Evolutionary conservation across 1,140 invertebrate species (phyloP).

Genomic region (Atta cephalotes): DNA sequence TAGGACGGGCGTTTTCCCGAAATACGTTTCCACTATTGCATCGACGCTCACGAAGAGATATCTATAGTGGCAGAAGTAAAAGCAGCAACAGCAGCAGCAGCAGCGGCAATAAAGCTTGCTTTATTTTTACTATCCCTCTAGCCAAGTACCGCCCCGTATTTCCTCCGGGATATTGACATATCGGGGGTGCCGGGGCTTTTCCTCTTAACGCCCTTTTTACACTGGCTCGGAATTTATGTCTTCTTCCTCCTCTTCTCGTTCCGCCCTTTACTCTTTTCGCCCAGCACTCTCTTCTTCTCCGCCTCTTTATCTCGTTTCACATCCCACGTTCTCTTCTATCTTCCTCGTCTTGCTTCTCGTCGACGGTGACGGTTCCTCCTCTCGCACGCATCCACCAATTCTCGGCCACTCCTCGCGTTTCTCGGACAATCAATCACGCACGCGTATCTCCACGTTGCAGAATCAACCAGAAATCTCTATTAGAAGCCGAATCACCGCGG

Average conservation of each 20-base stretch:
- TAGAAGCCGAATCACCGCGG: constrained; percentile 48
- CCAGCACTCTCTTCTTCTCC: constrained; percentile 32
- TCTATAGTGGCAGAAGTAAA: constrained; percentile 45
- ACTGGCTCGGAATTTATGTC: constrained; percentile 77
- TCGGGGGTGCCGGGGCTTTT: constrained; percentile 75
- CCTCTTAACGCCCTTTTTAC: constrained; percentile 79
- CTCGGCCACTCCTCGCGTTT: neutral
- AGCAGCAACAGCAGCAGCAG: constrained; percentile 56
- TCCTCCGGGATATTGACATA: constrained; percentile 81
- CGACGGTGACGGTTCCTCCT: neutral
- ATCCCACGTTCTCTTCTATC: constrained; percentile 14
- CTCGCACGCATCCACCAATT: constrained; percentile 13
- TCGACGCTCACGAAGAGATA: constrained; percentile 3
- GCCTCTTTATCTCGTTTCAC: constrained; percentile 21
- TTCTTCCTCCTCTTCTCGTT: constrained; percentile 64
- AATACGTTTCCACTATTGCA: constrained; percentile 73
- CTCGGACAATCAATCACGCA: constrained; percentile 73
- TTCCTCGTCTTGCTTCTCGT: constrained; percentile 12
- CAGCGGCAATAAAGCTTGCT: constrained; percentile 80
- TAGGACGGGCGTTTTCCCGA: constrained; percentile 65
- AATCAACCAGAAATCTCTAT: constrained; percentile 77
- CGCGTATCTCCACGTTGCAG: constrained; percentile 65
- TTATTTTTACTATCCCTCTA: constrained; percentile 82
- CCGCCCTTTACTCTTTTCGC: neutral
- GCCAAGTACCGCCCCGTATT: constrained; percentile 79